These are phyloP conservation scores for Phallusia fumigata DNA, from an alignment of 23 tunicate species.

Conservation along the genomic window DNA sequence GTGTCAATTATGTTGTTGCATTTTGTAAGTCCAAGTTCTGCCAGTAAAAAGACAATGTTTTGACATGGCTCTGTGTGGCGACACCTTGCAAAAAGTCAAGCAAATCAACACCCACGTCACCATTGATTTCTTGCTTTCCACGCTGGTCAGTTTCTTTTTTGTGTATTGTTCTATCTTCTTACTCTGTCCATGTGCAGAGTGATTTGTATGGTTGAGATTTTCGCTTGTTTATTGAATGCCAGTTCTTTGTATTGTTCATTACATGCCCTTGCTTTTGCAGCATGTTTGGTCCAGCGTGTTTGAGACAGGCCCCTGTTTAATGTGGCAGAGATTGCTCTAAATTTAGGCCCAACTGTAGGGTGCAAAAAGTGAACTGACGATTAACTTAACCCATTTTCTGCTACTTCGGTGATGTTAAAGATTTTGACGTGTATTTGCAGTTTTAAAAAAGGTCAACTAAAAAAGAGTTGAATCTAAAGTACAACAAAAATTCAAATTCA, in stretches of 20 bases:
- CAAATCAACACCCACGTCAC: background rate
- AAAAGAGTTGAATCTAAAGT: too few species aligned
- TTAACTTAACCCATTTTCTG: background rate
- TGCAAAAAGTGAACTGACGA: background rate
- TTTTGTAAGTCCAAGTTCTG: background rate
- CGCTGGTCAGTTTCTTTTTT: background rate
- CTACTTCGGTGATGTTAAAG: background rate
- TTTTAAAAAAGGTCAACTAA: too few species aligned
- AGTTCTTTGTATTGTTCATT: too few species aligned
- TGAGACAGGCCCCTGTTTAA: too few species aligned
- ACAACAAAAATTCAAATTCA: too few species aligned
- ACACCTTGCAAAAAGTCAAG: background rate
- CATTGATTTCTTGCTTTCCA: background rate
- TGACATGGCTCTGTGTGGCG: background rate
- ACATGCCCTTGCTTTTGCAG: too few species aligned
- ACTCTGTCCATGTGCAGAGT: background rate
- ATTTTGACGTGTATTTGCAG: too few species aligned
- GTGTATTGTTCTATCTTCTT: constrained; percentile 7
- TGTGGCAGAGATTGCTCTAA: too few species aligned
- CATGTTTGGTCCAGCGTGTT: too few species aligned
- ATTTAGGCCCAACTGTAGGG: too few species aligned
- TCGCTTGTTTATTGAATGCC: too few species aligned
- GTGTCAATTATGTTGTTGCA: constrained; percentile 45
- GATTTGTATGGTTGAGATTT: too few species aligned
- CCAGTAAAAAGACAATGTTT: background rate